These are phyloP conservation scores for Staurois parvus DNA, from an alignment of 2,797 vertebrate genomes.

Conservation along the genomic window DNA sequence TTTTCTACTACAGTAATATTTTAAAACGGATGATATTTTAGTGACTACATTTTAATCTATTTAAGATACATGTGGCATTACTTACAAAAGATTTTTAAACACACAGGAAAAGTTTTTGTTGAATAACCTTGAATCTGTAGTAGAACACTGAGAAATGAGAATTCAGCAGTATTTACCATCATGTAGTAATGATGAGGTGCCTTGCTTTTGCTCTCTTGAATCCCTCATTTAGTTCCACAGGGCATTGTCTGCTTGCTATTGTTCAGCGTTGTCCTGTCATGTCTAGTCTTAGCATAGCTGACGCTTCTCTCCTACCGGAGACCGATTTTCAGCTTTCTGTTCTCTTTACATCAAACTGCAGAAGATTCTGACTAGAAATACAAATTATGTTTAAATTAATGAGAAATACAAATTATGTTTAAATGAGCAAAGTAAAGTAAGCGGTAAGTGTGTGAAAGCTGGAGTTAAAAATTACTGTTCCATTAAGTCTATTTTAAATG, in stretches of 20 bases:
- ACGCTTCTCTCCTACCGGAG: neutral
- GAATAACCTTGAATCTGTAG: neutral
- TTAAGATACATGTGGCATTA: neutral
- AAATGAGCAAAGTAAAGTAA: conserved; percentile 19
- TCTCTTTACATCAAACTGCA: conserved; percentile 20
- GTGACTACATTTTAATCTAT: neutral
- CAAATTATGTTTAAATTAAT: conserved; percentile 29
- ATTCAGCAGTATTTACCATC: neutral
- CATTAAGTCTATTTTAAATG: conserved; percentile 33
- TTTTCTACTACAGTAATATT: no score
- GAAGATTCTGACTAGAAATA: conserved; percentile 28
- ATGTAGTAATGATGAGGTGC: neutral
- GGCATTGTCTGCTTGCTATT: conserved; percentile 10
- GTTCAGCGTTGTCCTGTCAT: conserved; percentile 13
- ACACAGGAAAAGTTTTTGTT: neutral
- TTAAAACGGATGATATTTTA: neutral
- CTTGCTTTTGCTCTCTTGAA: neutral
- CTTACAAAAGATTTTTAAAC: neutral
- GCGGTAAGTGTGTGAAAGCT: conserved; percentile 5
- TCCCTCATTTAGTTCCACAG: neutral
- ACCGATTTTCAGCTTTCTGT: conserved; percentile 1
- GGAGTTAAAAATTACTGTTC: conserved; percentile 30
- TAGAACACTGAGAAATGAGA: neutral
- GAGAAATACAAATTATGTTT: conserved; percentile 43
- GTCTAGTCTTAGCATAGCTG: neutral